Conservation (phyloP, 2,888 invertebrate genomes). For the Drosophila robusta region DNA sequence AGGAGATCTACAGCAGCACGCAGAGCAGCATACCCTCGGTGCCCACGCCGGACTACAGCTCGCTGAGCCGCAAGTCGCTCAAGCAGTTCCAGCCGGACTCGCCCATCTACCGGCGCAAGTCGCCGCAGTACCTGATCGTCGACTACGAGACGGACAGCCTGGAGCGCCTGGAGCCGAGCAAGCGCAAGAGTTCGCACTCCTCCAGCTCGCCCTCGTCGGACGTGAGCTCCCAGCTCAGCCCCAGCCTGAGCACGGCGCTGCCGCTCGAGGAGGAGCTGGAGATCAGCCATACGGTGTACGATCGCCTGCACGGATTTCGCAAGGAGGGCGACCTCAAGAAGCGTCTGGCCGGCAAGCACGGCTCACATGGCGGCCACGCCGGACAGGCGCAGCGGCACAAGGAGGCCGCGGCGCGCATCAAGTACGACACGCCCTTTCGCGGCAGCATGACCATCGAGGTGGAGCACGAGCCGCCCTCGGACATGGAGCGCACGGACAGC, state of each 20-base stretch:
- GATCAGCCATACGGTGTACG: slow-evolving; percentile 90
- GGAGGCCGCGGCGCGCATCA: slow-evolving; percentile 85
- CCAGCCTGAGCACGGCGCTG: slow-evolving; percentile 90
- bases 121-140: slow-evolving; percentile 85
- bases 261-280: slow-evolving; percentile 93
- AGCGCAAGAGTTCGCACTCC: slow-evolving; percentile 83
- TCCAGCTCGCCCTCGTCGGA: slow-evolving; percentile 88
- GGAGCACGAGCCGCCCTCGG: slow-evolving; percentile 92
- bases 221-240: slow-evolving; percentile 89
- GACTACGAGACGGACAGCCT: slow-evolving; percentile 92
- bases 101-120: slow-evolving; percentile 84
- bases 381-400: slow-evolving; percentile 70
- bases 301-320: slow-evolving; percentile 83
- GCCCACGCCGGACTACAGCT: slow-evolving; percentile 85
- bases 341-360: slow-evolving; percentile 61
- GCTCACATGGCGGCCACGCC: slow-evolving; percentile 26
- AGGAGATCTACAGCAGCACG: slow-evolving; percentile 84
- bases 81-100: slow-evolving; percentile 85
- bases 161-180: slow-evolving; percentile 87
- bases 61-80: slow-evolving; percentile 83
- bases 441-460: slow-evolving; percentile 94
- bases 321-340: slow-evolving; percentile 84
- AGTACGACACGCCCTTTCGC: slow-evolving; percentile 88
- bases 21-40: slow-evolving; percentile 84
- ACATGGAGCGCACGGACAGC: slow-evolving; percentile 88